Evolutionary conservation across 2,888 invertebrate genomes (phyloP).

Genomic region (Lapara coniferarum): DNA sequence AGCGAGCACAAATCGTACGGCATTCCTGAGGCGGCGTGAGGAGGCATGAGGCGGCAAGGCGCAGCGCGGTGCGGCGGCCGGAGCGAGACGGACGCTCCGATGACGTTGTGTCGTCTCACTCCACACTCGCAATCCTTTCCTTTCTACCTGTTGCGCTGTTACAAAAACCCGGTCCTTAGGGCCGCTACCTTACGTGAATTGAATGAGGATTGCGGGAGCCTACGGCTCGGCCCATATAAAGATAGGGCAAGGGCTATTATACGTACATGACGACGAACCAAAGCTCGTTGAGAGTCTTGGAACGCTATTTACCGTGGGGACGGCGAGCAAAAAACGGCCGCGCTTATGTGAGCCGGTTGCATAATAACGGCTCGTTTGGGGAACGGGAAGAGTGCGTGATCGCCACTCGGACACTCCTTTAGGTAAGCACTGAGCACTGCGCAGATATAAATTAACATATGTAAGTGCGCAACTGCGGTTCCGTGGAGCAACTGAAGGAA

Average conservation of each 20-base stretch:
- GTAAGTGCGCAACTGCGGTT: slow-evolving; percentile 16
- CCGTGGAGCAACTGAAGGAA: slow-evolving; percentile 21
- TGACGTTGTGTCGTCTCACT: slow-evolving; percentile 65
- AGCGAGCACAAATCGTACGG: slow-evolving; percentile 78
- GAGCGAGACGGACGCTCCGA: slow-evolving; percentile 63
- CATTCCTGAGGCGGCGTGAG: slow-evolving; percentile 73
- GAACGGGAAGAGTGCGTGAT: slow-evolving; percentile 66
- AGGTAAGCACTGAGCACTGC: slow-evolving; percentile 1
- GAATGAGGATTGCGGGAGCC: slow-evolving; percentile 81
- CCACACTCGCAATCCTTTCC: slow-evolving; percentile 80
- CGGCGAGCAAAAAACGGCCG: slow-evolving; percentile 65
- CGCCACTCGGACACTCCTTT: slow-evolving; percentile 46
- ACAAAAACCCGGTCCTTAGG: slow-evolving; percentile 83
- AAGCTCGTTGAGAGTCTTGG: slow-evolving; percentile 64
- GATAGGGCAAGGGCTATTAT: slow-evolving; percentile 80
- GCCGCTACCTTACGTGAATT: slow-evolving; percentile 84
- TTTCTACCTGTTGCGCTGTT: slow-evolving; percentile 83
- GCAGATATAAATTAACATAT: slow-evolving; percentile 22
- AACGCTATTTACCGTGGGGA: slow-evolving; percentile 74
- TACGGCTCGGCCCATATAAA: slow-evolving; percentile 82
- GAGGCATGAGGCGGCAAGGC: slow-evolving; percentile 34
- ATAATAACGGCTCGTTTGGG: slow-evolving; percentile 72
- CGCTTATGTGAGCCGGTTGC: slow-evolving; percentile 72
- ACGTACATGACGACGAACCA: slow-evolving; percentile 57
- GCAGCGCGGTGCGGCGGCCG: slow-evolving; percentile 57